Conservation (phyloP, 1,140 invertebrate genomes). For the Holotrichia oblita region DNA sequence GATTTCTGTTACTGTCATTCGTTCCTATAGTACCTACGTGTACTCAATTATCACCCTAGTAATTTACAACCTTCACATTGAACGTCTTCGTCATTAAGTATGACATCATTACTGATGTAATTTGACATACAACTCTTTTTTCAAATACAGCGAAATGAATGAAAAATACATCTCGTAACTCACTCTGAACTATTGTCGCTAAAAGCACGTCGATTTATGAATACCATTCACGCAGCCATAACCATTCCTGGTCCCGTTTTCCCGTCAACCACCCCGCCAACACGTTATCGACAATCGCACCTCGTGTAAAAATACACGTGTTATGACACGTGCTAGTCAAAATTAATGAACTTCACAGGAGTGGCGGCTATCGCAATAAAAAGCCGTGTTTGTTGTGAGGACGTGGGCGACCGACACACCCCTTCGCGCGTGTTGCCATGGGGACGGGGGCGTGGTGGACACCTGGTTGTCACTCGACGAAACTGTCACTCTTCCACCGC, state of each 20-base stretch:
- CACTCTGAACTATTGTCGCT: too few species aligned
- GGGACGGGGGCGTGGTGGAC: constrained; percentile 54
- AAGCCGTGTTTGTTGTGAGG: constrained; percentile 49
- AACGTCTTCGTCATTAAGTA: too few species aligned
- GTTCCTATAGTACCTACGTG: too few species aligned
- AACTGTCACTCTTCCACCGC: constrained; percentile 44
- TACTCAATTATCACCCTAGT: too few species aligned
- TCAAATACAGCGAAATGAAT: too few species aligned
- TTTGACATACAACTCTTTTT: too few species aligned
- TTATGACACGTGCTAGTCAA: constrained; percentile 58
- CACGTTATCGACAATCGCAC: background rate
- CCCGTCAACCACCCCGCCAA: background rate
- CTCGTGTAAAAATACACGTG: constrained; percentile 52
- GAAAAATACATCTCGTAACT: too few species aligned
- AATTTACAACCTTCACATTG: too few species aligned
- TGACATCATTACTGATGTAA: too few species aligned
- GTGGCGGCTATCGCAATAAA: constrained; percentile 54
- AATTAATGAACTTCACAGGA: constrained; percentile 59
- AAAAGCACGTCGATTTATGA: background rate
- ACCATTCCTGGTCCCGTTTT: background rate
- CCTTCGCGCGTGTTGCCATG: constrained; percentile 55
- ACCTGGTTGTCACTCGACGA: constrained; percentile 56
- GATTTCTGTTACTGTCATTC: too few species aligned
- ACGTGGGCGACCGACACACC: constrained; percentile 54
- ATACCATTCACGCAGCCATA: constrained; percentile 2